Conservation (phyloP, 2,797 vertebrate species). For the Aeoliscus strigatus region DNA sequence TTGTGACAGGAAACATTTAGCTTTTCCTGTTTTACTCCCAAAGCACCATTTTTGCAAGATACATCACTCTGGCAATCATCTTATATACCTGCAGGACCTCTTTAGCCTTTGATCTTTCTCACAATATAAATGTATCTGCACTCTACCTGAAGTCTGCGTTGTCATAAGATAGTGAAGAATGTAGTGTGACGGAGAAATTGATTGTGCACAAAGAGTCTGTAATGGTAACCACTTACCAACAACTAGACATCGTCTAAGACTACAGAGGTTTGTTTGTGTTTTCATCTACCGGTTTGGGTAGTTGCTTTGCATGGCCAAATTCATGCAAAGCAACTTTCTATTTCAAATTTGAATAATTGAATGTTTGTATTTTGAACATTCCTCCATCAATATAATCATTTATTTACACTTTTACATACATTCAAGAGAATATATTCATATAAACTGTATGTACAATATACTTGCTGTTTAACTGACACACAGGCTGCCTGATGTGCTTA, state of each 20-base stretch:
- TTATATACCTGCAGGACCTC: conserved; percentile 1
- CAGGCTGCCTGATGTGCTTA: not conserved
- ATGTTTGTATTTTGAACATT: conserved; percentile 5
- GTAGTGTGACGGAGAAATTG: conserved; percentile 18
- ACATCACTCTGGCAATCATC: not conserved
- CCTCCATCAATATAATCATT: not conserved
- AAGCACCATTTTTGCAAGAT: conserved; percentile 9
- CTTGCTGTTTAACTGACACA: not conserved
- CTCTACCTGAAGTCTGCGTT: conserved; percentile 10
- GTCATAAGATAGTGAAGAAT: conserved; percentile 29
- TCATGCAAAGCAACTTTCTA: no score
- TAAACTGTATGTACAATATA: no score
- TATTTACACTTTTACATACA: no score
- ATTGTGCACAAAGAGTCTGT: conserved; percentile 1
- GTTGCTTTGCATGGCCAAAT: no score
- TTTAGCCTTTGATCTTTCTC: conserved; percentile 9
- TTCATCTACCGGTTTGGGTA: not conserved
- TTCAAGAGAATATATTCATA: no score
- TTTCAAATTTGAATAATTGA: conserved; percentile 10
- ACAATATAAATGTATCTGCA: not conserved
- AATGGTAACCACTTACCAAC: conserved; percentile 23
- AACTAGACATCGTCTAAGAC: conserved; percentile 1
- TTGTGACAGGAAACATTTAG: conserved; percentile 8
- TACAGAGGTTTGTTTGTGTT: conserved; percentile 8
- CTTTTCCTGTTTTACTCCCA: conserved; percentile 2